Percentiles rank a stretch among this genome's conserved stretches.
Evolutionary conservation across 37 sponge, comb jelly and placozoan genomes (phyloP).

Genomic region (Geodia barretti): DNA sequence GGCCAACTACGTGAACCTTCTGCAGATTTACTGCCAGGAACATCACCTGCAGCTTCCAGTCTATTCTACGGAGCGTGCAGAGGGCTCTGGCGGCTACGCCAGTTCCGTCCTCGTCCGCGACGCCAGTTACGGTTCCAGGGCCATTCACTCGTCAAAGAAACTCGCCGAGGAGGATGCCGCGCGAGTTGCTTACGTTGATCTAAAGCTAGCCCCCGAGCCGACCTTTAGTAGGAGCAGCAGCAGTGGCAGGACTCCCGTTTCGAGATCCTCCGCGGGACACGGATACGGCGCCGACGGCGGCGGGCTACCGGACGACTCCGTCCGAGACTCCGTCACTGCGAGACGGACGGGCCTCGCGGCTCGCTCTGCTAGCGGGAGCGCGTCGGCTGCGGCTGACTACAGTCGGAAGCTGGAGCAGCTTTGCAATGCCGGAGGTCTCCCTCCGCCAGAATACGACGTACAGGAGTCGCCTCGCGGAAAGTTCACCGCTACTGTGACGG

Average conservation of each 20-base stretch:
- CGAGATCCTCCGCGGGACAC: not conserved
- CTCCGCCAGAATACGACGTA: conserved; percentile 37
- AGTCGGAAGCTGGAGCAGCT: conserved; percentile 11
- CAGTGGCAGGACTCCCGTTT: not conserved
- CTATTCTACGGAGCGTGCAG: not conserved
- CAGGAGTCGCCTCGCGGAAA: not conserved
- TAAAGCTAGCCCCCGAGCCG: not conserved
- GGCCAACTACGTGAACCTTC: conserved; percentile 11
- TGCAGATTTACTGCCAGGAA: conserved; percentile 47
- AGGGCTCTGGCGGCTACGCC: conserved; percentile 15
- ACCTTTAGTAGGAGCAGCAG: not conserved
- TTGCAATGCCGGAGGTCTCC: conserved; percentile 3
- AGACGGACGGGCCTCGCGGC: not conserved
- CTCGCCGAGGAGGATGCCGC: conserved; percentile 71
- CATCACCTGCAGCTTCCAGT: conserved; percentile 1
- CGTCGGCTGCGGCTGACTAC: not conserved
- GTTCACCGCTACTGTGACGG: conserved; percentile 6
- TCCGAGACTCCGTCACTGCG: too few species aligned
- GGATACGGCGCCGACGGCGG: not conserved
- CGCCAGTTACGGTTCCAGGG: conserved; percentile 2
- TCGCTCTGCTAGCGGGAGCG: not conserved
- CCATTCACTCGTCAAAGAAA: conserved; percentile 34
- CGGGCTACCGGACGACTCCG: not conserved
- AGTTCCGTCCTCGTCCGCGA: conserved; percentile 18
- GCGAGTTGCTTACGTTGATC: not conserved